Conservation (phyloP, 2,888 invertebrate species). For the Diloba caeruleocephala region DNA sequence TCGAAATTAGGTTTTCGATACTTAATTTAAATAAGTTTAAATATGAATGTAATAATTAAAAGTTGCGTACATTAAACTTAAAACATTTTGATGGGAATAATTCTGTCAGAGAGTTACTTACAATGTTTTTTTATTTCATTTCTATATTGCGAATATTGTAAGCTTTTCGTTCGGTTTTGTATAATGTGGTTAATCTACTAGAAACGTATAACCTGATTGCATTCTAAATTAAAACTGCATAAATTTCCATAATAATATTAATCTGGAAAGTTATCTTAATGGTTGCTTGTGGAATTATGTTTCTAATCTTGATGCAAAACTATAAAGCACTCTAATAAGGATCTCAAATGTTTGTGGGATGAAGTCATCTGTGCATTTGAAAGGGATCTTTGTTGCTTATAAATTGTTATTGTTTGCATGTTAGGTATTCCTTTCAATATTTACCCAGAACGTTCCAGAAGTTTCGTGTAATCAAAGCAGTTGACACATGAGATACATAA, state of each 20-base stretch:
- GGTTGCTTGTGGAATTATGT: constrained; percentile 17
- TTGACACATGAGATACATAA: constrained; percentile 10
- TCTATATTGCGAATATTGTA: no score
- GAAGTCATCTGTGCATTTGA: constrained; percentile 44
- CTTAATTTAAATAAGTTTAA: constrained; percentile 1
- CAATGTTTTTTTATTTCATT: no score
- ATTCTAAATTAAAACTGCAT: constrained; percentile 20
- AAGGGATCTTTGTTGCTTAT: constrained; percentile 38
- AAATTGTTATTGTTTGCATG: constrained; percentile 15
- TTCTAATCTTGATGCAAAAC: constrained; percentile 41
- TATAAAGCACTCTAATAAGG: constrained; percentile 34
- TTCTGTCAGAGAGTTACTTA: no score
- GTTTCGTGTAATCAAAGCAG: constrained; percentile 10
- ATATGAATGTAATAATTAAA: background rate
- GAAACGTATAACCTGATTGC: constrained; percentile 1
- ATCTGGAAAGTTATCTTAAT: constrained; percentile 22
- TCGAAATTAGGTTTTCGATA: constrained; percentile 19
- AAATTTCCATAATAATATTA: constrained; percentile 22
- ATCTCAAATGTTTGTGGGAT: constrained; percentile 40
- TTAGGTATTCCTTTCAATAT: constrained; percentile 3
- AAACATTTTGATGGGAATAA: no score
- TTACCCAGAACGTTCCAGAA: constrained; percentile 32
- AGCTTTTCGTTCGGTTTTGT: background rate
- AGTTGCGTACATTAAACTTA: no score
- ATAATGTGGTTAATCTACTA: constrained; percentile 6